Conservation (phyloP, 1,140 invertebrate genomes). For the Teleogryllus occipitalis region DNA sequence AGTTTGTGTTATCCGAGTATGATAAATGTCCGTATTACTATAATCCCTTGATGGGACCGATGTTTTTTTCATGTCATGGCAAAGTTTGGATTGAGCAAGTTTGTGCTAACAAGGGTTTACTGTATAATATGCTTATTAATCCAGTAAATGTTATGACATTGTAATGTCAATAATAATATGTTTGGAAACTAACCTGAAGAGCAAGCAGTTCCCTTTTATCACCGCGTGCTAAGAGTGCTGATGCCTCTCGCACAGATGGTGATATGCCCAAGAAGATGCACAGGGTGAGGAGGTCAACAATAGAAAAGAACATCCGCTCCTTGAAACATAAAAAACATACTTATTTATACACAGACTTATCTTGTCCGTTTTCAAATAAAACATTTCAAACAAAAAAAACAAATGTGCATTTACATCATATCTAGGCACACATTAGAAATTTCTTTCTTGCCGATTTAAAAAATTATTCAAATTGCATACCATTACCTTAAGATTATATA, state of each 20-base stretch:
- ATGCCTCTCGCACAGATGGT: conserved; percentile 65
- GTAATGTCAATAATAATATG: too few species aligned
- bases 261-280: conserved; percentile 75
- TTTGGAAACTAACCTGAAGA: conserved; percentile 28
- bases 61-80: too few species aligned
- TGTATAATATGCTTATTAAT: too few species aligned
- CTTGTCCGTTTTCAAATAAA: neutral
- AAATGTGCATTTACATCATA: neutral
- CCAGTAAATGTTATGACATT: neutral
- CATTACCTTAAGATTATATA: too few species aligned
- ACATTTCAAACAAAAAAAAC: neutral
- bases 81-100: too few species aligned
- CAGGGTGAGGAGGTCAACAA: conserved; percentile 77
- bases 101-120: too few species aligned
- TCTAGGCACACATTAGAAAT: neutral
- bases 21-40: too few species aligned
- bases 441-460: too few species aligned
- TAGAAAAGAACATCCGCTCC: conserved; percentile 72
- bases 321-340: conserved; percentile 13
- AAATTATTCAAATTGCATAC: too few species aligned
- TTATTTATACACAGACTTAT: neutral
- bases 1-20: too few species aligned
- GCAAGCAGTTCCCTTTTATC: conserved; percentile 50
- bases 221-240: conserved; percentile 45
- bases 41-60: too few species aligned